A percentile compares a stretch with the other conserved stretches of the same genome.
phyloP scores from a whole-genome alignment of 2,888 invertebrate species.

The Nineta flava region DNA sequence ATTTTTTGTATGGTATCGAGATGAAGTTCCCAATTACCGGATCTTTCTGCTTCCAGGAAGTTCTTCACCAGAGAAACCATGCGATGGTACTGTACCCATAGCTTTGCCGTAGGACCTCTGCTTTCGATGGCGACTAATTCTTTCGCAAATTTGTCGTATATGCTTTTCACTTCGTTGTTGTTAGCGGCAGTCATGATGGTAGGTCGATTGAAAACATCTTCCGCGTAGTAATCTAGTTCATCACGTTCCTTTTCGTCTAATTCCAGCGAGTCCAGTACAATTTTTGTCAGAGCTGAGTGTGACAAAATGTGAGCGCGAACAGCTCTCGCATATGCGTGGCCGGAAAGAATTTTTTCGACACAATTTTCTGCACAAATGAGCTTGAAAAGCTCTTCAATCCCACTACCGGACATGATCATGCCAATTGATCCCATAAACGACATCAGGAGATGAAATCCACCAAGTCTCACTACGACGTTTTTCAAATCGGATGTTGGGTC shows the following conservation, averaged over 20 bases:
- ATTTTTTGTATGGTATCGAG: neutral
- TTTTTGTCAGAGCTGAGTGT: slow-evolving; percentile 11
- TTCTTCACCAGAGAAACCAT: neutral
- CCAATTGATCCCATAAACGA: slow-evolving; percentile 15
- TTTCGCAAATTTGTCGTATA: slow-evolving; percentile 1
- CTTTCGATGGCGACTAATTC: neutral
- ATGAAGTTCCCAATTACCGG: neutral
- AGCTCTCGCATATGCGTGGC: slow-evolving; percentile 16
- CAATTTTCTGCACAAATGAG: slow-evolving; percentile 14
- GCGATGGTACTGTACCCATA: neutral
- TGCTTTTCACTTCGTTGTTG: neutral
- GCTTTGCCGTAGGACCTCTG: neutral
- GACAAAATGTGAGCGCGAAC: slow-evolving; percentile 16
- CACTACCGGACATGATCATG: slow-evolving; percentile 16
- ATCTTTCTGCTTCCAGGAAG: neutral
- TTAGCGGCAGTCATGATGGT: neutral
- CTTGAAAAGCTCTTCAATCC: slow-evolving; percentile 14
- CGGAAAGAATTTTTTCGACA: slow-evolving; percentile 15
- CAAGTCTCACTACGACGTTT: slow-evolving; percentile 13
- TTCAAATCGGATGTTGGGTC: neutral
- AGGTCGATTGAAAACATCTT: neutral
- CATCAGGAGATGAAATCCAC: slow-evolving; percentile 18
- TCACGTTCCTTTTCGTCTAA: neutral
- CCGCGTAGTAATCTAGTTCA: neutral
- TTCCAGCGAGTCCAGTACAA: slow-evolving; percentile 1